Percentiles rank a stretch among this genome's conserved stretches.
These are phyloP conservation scores for Hylyphantes graminicola DNA, from an alignment of 1,140 invertebrate genomes.

Conservation along the genomic window DNA sequence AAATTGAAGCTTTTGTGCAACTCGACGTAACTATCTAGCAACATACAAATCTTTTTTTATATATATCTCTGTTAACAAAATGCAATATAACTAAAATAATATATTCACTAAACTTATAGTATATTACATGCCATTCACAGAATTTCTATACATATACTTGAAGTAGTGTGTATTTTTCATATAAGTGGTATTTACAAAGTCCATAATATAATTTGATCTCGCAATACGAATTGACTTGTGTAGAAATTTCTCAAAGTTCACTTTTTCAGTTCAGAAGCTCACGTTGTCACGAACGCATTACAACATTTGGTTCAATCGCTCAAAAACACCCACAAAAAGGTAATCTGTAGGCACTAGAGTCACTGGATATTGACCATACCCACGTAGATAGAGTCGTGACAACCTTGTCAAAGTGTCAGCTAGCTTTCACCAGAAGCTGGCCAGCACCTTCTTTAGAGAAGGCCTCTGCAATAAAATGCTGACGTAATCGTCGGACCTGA, in stretches of 20 bases:
- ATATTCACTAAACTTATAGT: slow-evolving; percentile 44
- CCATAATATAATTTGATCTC: slow-evolving; percentile 48
- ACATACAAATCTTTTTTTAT: slow-evolving; percentile 51
- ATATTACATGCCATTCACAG: slow-evolving; percentile 48
- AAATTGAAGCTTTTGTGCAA: slow-evolving; percentile 47
- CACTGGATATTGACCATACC: no score
- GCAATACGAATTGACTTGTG: slow-evolving; percentile 21
- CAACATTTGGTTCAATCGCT: slow-evolving; percentile 49
- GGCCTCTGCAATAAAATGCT: no score
- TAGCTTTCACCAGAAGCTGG: no score
- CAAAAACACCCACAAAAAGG: neutral
- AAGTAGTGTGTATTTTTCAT: slow-evolving; percentile 16
- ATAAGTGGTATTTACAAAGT: slow-evolving; percentile 44
- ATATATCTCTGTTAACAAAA: slow-evolving; percentile 58
- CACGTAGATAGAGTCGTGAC: no score
- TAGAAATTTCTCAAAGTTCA: slow-evolving; percentile 51
- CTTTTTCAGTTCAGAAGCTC: slow-evolving; percentile 42
- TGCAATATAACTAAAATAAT: slow-evolving; percentile 61
- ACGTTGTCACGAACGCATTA: slow-evolving; percentile 51
- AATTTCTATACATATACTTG: no score
- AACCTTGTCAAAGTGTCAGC: no score
- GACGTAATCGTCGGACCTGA: no score
- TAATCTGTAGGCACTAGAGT: no score
- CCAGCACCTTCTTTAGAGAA: no score
- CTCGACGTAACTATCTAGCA: slow-evolving; percentile 56